Evolutionary conservation across 1,140 invertebrate species (phyloP), one percentile per base, ranked within the genome.

Genomic region (Drosophila cardini): DNA sequence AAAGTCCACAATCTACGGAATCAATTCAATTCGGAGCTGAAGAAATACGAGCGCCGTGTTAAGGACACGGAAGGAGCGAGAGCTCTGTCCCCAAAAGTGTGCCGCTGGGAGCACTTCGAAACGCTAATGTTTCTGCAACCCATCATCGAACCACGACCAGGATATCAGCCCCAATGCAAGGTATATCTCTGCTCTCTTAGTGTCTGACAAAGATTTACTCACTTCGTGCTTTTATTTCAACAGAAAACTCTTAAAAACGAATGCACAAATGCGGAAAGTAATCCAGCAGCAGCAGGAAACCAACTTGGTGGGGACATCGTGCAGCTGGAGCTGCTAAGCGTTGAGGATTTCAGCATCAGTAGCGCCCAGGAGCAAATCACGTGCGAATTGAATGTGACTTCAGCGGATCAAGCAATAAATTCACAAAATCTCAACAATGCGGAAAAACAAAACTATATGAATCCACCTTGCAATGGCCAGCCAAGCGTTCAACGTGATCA

Each of bases 1-100:
- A 92, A 92, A 53, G 81, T 92, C 1, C 91, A 92, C 43, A 92
- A 92, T 30, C 63, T 92, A 7, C 79, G 91, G 0, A 92, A 92
- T 36, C 91, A 92, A 45, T 92, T 90, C 42, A 92, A 91, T 43
- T 78, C 90, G 1, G 91, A 92, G 53, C 52, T 91, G 9, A 92
- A 92, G 50, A 92, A 92, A 18, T 42, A 90, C 16, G 81, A 91
- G 13, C 67, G 78, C 5, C 81, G 90, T 5, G 52, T 82, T 6
- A 76, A 91, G 45, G 83, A 89, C 21, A 68, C 74, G 1, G 84
- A 73, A 2, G 71, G 46, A 7, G 34, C 71, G 56, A 78, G 50
- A 48, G 52, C 56, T 73, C 2, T 43, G 0, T 42, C 55, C 2
- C 52, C 69, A 1, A 77, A 77, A 43, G 36, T 72, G 1, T 85